Evolutionary conservation across 2,113 vertebrate species (phyloP), one percentile per base, ranked within the genome.

Genomic region (Mastomys coucha): DNA sequence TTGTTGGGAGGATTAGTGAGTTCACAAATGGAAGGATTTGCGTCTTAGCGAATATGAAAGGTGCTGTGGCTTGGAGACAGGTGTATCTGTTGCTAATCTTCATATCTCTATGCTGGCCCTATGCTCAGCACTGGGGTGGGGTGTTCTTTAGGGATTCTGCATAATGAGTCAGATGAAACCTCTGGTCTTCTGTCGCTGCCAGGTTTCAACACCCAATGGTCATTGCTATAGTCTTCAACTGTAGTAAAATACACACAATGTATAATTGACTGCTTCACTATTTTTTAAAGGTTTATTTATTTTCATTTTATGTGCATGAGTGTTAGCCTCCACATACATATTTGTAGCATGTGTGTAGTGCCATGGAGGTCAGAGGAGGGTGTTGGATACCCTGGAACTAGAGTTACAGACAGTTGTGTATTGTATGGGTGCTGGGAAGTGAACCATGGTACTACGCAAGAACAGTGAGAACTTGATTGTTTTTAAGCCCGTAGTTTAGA

Each of bases 91-190:
- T 45, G 92, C 49, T 5, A 24, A 3, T 69, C 45, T n/a, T 88
- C 26, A 8, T 1, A 1, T 53, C 33, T 51, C 0, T 33, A 33
- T 84, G 85, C 70, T 16, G 42, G 31, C 65, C 80, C 9, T 84
- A 1, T 2, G 7, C 28, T 17, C 12, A 0, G 36, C 3, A 3
- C 33, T 16, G n/a, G 6, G 81, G 7, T 36, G 31, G 13, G 67
- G 31, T 36, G 24, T 42, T 63, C 81, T 58, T 42, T 17, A 36
- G 70, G 80, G 58, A 13, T 76, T 56, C 63, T 19, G 14, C 0
- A 0, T 42, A 58, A 51, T 0, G 9, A 81, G 31, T 33, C 63
- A 17, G 28, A 56, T 56, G 17, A 22, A 76, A 19, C 67, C 7
- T 19, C 33, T 78, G 86, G 24, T 65, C 76, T 19, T 67, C 33